Evolutionary conservation across 2,113 vertebrate species (phyloP).

Genomic region (Lutjanus erythropterus): DNA sequence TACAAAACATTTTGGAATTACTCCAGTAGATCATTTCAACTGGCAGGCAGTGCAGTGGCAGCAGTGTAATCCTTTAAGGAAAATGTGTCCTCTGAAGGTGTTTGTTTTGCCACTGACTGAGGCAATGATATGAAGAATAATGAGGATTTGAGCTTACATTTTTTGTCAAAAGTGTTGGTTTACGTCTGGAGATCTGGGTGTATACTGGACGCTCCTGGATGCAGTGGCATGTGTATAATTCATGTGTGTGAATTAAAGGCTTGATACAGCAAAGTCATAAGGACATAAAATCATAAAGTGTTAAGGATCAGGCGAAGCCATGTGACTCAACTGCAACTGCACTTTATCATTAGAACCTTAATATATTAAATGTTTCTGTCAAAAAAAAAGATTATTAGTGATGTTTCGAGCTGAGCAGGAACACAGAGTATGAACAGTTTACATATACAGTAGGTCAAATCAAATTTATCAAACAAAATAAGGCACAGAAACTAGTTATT

Average conservation of each 20-base stretch:
- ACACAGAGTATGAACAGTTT: background rate
- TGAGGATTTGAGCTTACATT: too few species aligned
- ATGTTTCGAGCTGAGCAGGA: background rate
- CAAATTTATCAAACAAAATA: background rate
- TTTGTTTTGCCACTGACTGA: too few species aligned
- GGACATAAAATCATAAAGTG: too few species aligned
- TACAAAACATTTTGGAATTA: too few species aligned
- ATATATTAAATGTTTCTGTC: background rate
- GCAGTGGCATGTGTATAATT: background rate
- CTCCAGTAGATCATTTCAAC: too few species aligned
- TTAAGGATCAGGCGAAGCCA: too few species aligned
- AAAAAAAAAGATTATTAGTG: background rate
- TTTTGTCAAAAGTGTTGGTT: too few species aligned
- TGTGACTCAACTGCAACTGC: background rate
- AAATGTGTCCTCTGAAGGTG: too few species aligned
- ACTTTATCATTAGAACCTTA: slow-evolving; percentile 15
- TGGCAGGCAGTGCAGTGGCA: too few species aligned
- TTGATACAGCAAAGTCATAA: too few species aligned
- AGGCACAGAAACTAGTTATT: background rate
- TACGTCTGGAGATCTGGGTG: background rate
- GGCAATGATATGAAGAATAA: too few species aligned
- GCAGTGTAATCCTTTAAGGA: too few species aligned
- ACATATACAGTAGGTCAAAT: background rate
- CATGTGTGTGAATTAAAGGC: background rate
- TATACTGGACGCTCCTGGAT: background rate